Percentiles rank a stretch among this genome's conserved stretches.
phyloP scores from a whole-genome alignment of 2,888 invertebrate genomes.

The Andrena hattorfiana region DNA sequence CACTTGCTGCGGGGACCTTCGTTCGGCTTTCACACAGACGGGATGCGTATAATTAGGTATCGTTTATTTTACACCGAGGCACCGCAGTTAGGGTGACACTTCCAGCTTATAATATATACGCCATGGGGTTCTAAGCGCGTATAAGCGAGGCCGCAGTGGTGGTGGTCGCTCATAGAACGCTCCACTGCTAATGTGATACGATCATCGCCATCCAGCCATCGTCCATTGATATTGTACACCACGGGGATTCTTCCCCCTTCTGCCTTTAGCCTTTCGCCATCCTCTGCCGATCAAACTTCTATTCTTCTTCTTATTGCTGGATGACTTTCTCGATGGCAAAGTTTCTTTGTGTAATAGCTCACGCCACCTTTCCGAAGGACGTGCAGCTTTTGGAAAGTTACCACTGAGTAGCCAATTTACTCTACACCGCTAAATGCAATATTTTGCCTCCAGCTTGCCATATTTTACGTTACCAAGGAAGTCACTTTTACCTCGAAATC shows the following conservation, averaged over 20 bases:
- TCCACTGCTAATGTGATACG: slow-evolving; percentile 83
- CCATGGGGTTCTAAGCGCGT: slow-evolving; percentile 32
- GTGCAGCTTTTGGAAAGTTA: too few species aligned
- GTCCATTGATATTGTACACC: slow-evolving; percentile 80
- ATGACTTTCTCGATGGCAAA: not conserved
- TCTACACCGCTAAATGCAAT: too few species aligned
- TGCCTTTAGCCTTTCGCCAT: slow-evolving; percentile 39
- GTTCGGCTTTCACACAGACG: slow-evolving; percentile 67
- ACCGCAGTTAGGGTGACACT: slow-evolving; percentile 71
- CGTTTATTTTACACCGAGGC: slow-evolving; percentile 83
- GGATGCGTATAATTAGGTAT: slow-evolving; percentile 83
- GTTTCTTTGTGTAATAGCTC: not conserved
- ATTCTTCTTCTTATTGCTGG: slow-evolving; percentile 24
- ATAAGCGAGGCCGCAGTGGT: slow-evolving; percentile 41
- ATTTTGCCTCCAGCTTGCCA: too few species aligned
- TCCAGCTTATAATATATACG: slow-evolving; percentile 57
- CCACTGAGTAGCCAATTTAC: too few species aligned
- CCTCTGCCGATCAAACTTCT: slow-evolving; percentile 25
- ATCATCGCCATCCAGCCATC: slow-evolving; percentile 80
- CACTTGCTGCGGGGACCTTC: slow-evolving; percentile 76
- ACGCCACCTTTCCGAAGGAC: too few species aligned
- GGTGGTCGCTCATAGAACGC: slow-evolving; percentile 83
- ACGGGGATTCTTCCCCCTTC: slow-evolving; percentile 44
- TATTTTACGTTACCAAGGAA: too few species aligned
- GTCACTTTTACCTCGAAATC: too few species aligned